Evolutionary conservation across 2,113 vertebrate genomes (phyloP).

Genomic region (Jacana jacana): DNA sequence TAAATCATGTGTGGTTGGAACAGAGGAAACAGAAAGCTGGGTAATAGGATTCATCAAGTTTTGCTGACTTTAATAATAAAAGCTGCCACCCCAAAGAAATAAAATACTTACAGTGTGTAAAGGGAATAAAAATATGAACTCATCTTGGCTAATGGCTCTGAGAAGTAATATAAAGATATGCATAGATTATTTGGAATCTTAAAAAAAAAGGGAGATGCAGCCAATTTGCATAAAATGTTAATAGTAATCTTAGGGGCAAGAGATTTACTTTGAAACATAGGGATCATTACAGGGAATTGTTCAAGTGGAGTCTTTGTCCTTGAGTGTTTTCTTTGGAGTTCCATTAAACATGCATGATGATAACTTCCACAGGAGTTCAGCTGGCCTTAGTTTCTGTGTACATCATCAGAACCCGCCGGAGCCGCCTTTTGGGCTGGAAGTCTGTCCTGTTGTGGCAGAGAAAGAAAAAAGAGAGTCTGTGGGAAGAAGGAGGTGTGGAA

Average conservation of each 20-base stretch:
- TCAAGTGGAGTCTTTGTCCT: slow-evolving; percentile 27
- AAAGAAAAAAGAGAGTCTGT: not conserved
- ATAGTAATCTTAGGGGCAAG: slow-evolving; percentile 25
- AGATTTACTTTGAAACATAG: slow-evolving; percentile 20
- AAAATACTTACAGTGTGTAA: not conserved
- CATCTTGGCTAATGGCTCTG: slow-evolving; percentile 51
- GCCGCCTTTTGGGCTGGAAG: not conserved
- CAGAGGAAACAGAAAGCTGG: not conserved
- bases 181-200: slow-evolving; percentile 47
- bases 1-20: not conserved
- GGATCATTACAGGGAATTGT: not conserved
- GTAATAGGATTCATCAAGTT: slow-evolving; percentile 21
- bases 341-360: not conserved
- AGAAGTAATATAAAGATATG: slow-evolving; percentile 48
- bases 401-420: not conserved
- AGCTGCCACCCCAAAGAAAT: slow-evolving; percentile 55
- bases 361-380: not conserved
- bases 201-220: slow-evolving; percentile 34
- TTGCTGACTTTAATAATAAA: slow-evolving; percentile 59
- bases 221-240: slow-evolving; percentile 64
- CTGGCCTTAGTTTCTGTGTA: not conserved
- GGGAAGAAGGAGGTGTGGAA: not conserved
- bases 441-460: not conserved
- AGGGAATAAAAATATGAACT: slow-evolving; percentile 57
- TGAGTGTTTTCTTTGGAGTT: slow-evolving; percentile 29